Percentiles rank a stretch among this genome's conserved stretches.
These are phyloP conservation scores for Himalopsyche phryganea DNA, from an alignment of 1,140 invertebrate species.

Conservation along the genomic window DNA sequence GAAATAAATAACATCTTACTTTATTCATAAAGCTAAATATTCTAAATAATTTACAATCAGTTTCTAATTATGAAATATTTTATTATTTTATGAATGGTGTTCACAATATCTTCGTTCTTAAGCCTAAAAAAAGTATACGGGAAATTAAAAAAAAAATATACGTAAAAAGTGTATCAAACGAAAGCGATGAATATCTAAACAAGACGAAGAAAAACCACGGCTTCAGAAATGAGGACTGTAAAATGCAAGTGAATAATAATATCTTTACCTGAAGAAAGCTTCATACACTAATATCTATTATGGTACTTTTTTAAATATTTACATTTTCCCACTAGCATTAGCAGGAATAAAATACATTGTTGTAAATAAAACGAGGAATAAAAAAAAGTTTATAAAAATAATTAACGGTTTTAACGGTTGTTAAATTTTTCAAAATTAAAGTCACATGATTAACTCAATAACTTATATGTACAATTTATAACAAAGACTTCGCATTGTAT, in stretches of 20 bases:
- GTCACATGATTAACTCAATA: background rate
- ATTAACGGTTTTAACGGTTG: no score
- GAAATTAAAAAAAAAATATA: no score
- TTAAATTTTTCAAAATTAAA: background rate
- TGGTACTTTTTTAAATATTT: no score
- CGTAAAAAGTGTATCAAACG: no score
- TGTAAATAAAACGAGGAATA: no score
- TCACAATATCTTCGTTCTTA: slow-evolving; percentile 20
- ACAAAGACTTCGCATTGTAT: background rate
- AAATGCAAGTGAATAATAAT: no score
- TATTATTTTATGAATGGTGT: slow-evolving; percentile 14
- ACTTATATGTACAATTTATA: slow-evolving; percentile 2
- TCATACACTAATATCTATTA: no score
- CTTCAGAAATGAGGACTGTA: no score
- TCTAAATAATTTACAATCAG: slow-evolving; percentile 1
- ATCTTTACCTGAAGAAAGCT: no score
- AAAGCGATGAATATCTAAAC: background rate
- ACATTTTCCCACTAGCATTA: no score
- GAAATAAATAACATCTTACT: slow-evolving; percentile 1
- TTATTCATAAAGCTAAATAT: background rate
- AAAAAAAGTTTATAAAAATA: no score
- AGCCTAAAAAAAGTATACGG: background rate
- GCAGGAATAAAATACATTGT: no score
- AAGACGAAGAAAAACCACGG: background rate
- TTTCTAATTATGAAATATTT: slow-evolving; percentile 1